Evolutionary conservation across 2,797 vertebrate species (phyloP), one percentile per base, ranked within the genome.

Genomic region (Chaetophractus vellerosus): DNA sequence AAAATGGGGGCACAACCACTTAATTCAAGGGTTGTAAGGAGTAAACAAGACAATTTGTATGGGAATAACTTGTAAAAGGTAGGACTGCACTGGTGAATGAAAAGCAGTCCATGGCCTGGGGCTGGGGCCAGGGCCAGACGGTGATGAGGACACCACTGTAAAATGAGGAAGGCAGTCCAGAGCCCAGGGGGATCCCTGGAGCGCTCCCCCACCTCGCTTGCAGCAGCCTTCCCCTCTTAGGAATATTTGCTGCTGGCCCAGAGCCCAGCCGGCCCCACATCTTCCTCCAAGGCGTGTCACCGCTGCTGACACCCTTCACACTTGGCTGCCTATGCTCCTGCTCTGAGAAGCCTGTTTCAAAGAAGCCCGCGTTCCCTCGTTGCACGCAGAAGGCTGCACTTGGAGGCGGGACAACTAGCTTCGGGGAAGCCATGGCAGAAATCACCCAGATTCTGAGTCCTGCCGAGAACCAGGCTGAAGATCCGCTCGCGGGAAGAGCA

Each of bases 301-400:
- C 0, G 7, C 59, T 15, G 75, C 69, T 74, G 79, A 86, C 41
- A 88, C n/a, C 79, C 88, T 96, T 94, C 96, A 90, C 41, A 64
- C 79, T 93, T 91, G 91, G 66, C 91, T 96, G 80, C 86, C 48
- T 82, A 2, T 11, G 48, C 61, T 80, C 26, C 68, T 75, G 88
- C 79, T 88, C 82, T 76, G 26, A 96, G 91, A 80, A 95, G 52
- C 59, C 61, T 48, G 63, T 82, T 95, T 97, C 80, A 92, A 64
- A 94, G 84, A 68, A 90, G 64, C 74, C 52, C 9, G 11, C 52
- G 76, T 97, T 95, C 92, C 78, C 93, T 19, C 33, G 63, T 41
- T 52, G 78, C 88, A 48, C 24, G 11, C 75, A 61, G 81, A 88
- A 94, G 48, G 21, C 90, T 88, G 69, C 33, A 68, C 59, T 95